These are phyloP conservation scores for Rhizomys pruinosus DNA, from an alignment of 2,113 vertebrate species.

Conservation along the genomic window DNA sequence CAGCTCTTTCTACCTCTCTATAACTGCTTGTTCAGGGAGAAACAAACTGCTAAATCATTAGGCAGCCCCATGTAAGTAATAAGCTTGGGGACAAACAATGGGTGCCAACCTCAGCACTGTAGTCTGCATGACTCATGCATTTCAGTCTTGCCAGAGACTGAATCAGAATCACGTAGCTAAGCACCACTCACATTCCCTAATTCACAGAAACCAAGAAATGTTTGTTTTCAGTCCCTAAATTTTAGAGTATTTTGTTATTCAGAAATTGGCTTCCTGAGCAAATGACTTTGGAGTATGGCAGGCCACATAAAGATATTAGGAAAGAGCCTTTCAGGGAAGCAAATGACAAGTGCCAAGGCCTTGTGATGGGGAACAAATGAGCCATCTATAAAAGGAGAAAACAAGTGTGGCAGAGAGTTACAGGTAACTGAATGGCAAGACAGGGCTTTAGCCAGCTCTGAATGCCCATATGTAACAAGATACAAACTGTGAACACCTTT, in stretches of 20 bases:
- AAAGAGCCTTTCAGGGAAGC: neutral
- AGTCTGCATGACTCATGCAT: neutral
- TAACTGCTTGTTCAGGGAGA: neutral
- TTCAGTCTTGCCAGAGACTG: neutral
- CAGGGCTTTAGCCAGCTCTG: neutral
- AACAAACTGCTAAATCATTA: neutral
- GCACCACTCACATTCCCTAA: neutral
- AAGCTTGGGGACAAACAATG: neutral
- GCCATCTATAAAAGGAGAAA: neutral
- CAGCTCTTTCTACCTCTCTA: neutral
- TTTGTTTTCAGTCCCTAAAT: neutral
- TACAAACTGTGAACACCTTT: neutral
- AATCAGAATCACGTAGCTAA: neutral
- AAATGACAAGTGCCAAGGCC: neutral
- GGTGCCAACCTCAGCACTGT: neutral
- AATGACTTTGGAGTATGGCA: neutral
- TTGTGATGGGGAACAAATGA: neutral
- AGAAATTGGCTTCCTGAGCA: neutral
- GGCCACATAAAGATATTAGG: neutral
- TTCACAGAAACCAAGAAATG: neutral
- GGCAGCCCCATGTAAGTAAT: no score
- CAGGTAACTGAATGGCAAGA: neutral
- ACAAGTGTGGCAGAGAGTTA: neutral
- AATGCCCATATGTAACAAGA: neutral
- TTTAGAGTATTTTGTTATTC: neutral